Evolutionary conservation across 2,797 vertebrate genomes (phyloP), one percentile per base, ranked within the genome.

Genomic region (Macropus fuliginosus): DNA sequence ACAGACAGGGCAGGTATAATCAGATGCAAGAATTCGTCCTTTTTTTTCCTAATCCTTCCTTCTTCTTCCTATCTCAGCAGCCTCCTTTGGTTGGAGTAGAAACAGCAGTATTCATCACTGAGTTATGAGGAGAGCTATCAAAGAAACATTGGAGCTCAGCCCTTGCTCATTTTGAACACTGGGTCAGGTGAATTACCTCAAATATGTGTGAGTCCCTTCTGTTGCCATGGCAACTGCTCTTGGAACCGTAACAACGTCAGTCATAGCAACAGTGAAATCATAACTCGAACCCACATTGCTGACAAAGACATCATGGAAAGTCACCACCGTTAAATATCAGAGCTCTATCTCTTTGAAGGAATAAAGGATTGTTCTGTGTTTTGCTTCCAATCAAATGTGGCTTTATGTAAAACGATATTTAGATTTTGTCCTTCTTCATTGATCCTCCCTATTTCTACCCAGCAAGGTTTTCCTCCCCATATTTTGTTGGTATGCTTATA

Each of bases 101-200:
- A 56, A 90, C 90, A 52, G 9, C 28, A 97, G 90, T 29, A 91
- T 54, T 59, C 54, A 54, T 56, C 40, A 54, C 94, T 92, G 93
- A 91, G 96, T 97, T 93, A 81, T 55, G 54, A 74, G 90, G 90
- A 95, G 94, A 90, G 91, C 95, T 97, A 74, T 96, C 55, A 95
- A 93, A 96, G 95, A 94, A 98, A 96, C 91, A 21, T 92, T 94
- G 95, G 94, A 27, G 54, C 91, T 96, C 95, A 97, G 96, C 92
- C 90, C 90, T 98, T 95, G 95, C 93, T 97, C 96, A 95, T 96
- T 97, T 94, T 97, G 95, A 98, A 90, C 97, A 96, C 94, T 96
- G 96, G 98, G 97, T 98, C 98, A 98, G 98, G 97, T 98, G 97
- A 98, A 98, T 98, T 98, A 98, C 96, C 98, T 97, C 97, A 97